Conservation (phyloP, 92 coral and sea anemone genomes). For the Umimayanthus kanabou region DNA sequence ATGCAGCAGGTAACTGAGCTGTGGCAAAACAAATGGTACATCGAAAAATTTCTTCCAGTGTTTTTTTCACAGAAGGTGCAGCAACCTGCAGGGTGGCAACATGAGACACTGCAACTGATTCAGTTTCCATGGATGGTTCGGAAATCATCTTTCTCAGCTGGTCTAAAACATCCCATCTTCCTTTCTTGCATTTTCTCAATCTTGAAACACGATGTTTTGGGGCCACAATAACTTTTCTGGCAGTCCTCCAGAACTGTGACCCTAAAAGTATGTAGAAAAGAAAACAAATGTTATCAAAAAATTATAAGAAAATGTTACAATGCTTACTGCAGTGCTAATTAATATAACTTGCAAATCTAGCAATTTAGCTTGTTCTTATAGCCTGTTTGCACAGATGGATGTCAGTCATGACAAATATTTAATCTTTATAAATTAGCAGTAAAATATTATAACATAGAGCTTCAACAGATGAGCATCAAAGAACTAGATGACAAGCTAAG, state of each 20-base stretch:
- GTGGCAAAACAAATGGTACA: constrained; percentile 38
- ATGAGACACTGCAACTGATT: constrained; percentile 29
- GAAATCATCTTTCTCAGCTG: constrained; percentile 36
- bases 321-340: neutral
- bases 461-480: neutral
- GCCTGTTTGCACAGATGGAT: neutral
- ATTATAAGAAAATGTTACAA: neutral
- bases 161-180: constrained; percentile 31
- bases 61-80: constrained; percentile 21
- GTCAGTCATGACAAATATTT: neutral
- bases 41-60: constrained; percentile 6
- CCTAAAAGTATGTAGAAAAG: constrained; percentile 28
- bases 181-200: constrained; percentile 22
- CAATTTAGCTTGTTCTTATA: neutral
- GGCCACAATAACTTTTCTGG: constrained; percentile 31
- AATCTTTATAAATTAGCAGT: neutral
- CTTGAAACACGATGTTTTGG: constrained; percentile 16
- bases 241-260: constrained; percentile 44
- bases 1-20: constrained; percentile 52
- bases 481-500: too few relatives aligned
- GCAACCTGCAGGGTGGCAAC: neutral
- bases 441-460: neutral
- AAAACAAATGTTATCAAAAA: constrained; percentile 4
- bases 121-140: constrained; percentile 38
- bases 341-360: neutral